Evolutionary conservation across 1,140 invertebrate species (phyloP), one percentile per base, ranked within the genome.

Genomic region (Phthorimaea operculella): DNA sequence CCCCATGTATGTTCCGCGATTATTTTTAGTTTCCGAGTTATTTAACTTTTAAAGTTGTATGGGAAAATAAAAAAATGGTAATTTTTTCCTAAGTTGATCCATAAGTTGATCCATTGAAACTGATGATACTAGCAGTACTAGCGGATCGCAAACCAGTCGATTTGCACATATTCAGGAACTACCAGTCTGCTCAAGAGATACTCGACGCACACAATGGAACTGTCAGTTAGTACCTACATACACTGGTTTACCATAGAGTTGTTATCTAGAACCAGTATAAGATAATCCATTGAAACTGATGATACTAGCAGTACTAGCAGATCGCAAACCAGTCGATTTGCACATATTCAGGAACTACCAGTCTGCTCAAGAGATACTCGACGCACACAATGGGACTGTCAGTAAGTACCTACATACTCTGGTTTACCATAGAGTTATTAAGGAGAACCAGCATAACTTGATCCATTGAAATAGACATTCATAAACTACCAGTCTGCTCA

Each of bases 281-380:
- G n/a, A n/a, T n/a, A n/a, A n/a, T n/a, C n/a, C n/a, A n/a, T n/a
- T n/a, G 4, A 97, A 94, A 78, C 74, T 99, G 8, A 92, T 98
- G 88, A 92, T 99, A n/a, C 94, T 96, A 1, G 95, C 92, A 1
- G 92, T 97, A 0, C 77, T 98, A 54, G 96, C 95, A 0, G 96
- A 99, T 77, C 88, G 94, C 15, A 95, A 94, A 73, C 98, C 98
- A 0, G 92, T 97, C 0, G 95, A 98, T 69, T 86, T 99, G 7
- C 96, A 98, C 79, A 81, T 99, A 8, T 99, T 99, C 73, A 89
- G 97, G 21, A 98, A 98, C 79, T 99, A 98, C 74, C 87, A 90
- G 8, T 79, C 80, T 0, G 71, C 83, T 1, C 74, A 81, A 42
- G 78, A 84, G 10, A 79, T 85, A 33, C 60, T 84, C 1, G 67